Base-by-base conservation (phyloP, 2,113 vertebrate genomes). In the Serilophus lunatus region DNA sequence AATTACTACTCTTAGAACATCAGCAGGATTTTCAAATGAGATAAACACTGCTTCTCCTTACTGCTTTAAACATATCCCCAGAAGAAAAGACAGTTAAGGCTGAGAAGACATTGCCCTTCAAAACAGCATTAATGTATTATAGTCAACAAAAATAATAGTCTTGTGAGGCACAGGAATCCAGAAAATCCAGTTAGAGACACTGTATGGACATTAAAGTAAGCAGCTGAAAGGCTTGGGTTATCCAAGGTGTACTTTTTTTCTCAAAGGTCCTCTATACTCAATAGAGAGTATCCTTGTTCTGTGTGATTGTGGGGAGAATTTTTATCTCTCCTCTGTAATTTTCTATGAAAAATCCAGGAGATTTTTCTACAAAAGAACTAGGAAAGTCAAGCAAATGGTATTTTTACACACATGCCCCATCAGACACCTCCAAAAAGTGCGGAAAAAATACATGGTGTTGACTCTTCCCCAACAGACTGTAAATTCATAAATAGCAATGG, bases 1-100 rank as follows among this genome's bases (percentile, higher is more conserved):
- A 94, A 80, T 72, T 94, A 72, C 36, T 85, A 47, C 54, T 86
- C 74, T 85, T 36, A 95, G 72, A 93, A 85, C 10, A 92, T 61
- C 63, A 82, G 23, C 49, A 56, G 47, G 45, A 91, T 85, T 86
- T 92, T 90, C 51, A 91, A 90, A 88, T 59, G 42, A 82, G 81
- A 69, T 59, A 90, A 70, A 13, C 33, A 70, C 2, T 77, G 66
- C 24, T 61, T 72, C 38, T 74, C 42, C 49, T 74, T 54, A 86
- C 9, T 92, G 60, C 35, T 92, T 83, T 74, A 83, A 82, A 74
- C 22, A 38, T 16, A 90, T 20, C 25, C 57, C 45, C 38, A 50
- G 25, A 54, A 78, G 35, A 89, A 72, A 70, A 69, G 35, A 47
- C 19, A 60, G 28, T 61, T 76, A 87, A 88, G 51, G 31, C 60